phyloP scores from a whole-genome alignment of 2,888 invertebrate species.

The Zhengitettix transpicula region DNA sequence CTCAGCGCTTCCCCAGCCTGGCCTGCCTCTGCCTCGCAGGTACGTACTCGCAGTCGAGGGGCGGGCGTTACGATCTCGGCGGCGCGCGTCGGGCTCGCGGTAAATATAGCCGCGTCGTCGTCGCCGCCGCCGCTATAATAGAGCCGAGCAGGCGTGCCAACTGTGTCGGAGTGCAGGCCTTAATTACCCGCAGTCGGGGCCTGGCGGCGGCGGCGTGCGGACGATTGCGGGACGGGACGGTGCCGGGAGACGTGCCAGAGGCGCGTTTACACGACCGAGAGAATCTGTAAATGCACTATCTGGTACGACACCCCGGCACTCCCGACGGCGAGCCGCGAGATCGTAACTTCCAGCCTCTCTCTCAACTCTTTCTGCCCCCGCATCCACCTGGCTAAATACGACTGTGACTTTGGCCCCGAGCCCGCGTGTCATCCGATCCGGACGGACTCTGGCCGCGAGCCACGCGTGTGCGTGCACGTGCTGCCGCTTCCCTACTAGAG shows the following conservation, averaged over 20 bases:
- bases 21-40: no score
- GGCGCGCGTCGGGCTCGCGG: background rate
- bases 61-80: background rate
- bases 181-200: background rate
- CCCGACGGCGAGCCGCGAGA: background rate
- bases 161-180: background rate
- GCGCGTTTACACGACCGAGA: slow-evolving; percentile 80
- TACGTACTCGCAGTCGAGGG: background rate
- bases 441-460: no score
- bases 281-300: slow-evolving; percentile 98
- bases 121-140: background rate
- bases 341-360: no score
- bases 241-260: slow-evolving; percentile 91
- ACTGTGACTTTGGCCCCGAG: no score
- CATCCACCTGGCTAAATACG: no score
- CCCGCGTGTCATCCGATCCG: no score
- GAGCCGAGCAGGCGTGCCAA: background rate
- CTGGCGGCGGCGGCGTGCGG: background rate
- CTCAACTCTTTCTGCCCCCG: no score
- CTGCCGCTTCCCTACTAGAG: background rate
- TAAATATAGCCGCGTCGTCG: background rate
- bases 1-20: slow-evolving; percentile 52
- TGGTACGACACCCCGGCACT: slow-evolving; percentile 80
- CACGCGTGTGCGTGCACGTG: background rate
- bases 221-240: slow-evolving; percentile 20